Evolutionary conservation across 1,140 invertebrate genomes (phyloP).

Genomic region (Drosophila lowei): DNA sequence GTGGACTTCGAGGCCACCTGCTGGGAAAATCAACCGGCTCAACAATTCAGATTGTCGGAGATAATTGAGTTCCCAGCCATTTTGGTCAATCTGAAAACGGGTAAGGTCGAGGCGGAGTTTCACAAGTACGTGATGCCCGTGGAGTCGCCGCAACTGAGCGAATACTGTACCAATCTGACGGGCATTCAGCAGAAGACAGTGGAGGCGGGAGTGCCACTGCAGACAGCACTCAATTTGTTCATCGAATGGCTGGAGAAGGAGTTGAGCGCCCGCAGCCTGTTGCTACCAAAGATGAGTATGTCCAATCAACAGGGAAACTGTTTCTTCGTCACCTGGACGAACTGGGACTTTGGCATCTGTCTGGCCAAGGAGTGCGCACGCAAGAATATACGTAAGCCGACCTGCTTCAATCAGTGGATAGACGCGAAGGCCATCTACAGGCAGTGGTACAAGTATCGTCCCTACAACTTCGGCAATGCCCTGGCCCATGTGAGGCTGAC

Average conservation of each 20-base stretch:
- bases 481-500: conserved; percentile 84
- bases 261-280: conserved; percentile 71
- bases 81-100: conserved; percentile 85
- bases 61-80: conserved; percentile 89
- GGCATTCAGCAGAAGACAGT: conserved; percentile 84
- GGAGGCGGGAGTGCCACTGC: conserved; percentile 83
- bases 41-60: conserved; percentile 80
- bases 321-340: conserved; percentile 84
- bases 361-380: conserved; percentile 84
- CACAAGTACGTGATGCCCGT: conserved; percentile 87
- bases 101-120: conserved; percentile 86
- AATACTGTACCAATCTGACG: conserved; percentile 88
- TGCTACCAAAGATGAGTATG: conserved; percentile 73
- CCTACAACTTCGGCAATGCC: conserved; percentile 84
- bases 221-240: conserved; percentile 83
- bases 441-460: conserved; percentile 83
- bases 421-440: conserved; percentile 82
- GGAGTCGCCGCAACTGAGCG: conserved; percentile 85
- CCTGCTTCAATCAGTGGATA: conserved; percentile 84
- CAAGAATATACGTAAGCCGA: conserved; percentile 81
- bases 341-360: conserved; percentile 84
- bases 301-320: conserved; percentile 73
- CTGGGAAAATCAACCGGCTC: conserved; percentile 81
- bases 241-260: conserved; percentile 83
- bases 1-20: conserved; percentile 85